Evolutionary conservation across 2,113 vertebrate species (phyloP), one percentile per base, ranked within the genome.

Genomic region (Toxostoma redivivum): DNA sequence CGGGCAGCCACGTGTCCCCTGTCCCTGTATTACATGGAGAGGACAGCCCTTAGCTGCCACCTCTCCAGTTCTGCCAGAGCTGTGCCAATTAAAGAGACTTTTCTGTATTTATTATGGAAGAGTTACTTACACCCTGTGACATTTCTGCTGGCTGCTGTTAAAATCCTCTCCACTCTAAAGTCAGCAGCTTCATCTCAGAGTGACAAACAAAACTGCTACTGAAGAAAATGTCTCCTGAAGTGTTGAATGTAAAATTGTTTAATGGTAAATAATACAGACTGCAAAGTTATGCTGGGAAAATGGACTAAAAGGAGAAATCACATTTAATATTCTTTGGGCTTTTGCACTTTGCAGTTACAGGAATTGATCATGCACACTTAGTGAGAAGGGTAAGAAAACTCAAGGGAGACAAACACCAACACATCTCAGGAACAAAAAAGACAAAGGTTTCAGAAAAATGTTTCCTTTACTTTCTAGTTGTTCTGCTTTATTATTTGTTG

Each of bases 91-190:
- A 96, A 91, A 69, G 57, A 83, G 58, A 53, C 69, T 90, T 30
- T 50, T 51, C 62, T 95, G 28, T 57, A 69, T 86, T 94, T 94
- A 65, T 92, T 73, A 70, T 17, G 57, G 92, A 50, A 89, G 40
- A 88, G 35, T 66, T 86, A 15, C 57, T 51, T 81, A 57, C 12
- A 81, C 35, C 37, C 72, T 53, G 33, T 81, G 86, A 93, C 65
- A 42, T 79, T 95, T 96, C 15, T 97, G 54, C 51, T 93, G 94
- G 90, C 88, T 88, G 62, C 72, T 92, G 61, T 81, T 93, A 80
- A 96, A 94, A 92, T 67, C 53, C 53, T 70, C 54, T 65, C 53
- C 21, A 12, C 74, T 47, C 79, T 53, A 54, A 73, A 91, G 82
- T 86, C 62, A 95, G 77, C 83, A 82, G 51, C 80, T 85, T 47